phyloP scores from a whole-genome alignment of 2,113 vertebrate species.

The Rhinoptilus africanus region DNA sequence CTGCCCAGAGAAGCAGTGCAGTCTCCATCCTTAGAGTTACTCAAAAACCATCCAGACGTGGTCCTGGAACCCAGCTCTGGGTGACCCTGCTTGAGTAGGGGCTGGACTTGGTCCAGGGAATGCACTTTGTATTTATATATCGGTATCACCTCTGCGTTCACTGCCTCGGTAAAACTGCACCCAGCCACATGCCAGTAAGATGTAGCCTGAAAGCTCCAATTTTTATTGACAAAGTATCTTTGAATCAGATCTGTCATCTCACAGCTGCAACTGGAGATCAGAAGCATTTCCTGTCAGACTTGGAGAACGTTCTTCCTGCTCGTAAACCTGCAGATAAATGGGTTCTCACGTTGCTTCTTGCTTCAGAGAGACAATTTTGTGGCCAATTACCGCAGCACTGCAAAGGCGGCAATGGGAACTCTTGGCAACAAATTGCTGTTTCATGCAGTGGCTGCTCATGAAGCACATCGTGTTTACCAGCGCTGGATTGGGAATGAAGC shows the following conservation, averaged over 20 bases:
- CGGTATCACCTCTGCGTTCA: background rate
- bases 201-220: background rate
- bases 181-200: background rate
- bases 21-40: background rate
- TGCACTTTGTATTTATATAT: no score
- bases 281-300: background rate
- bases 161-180: background rate
- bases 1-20: background rate
- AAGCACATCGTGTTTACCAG: background rate
- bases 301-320: background rate
- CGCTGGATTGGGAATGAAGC: rapidly evolving
- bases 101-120: background rate
- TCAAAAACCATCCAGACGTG: rapidly evolving
- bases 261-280: background rate
- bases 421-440: background rate
- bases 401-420: background rate
- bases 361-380: background rate
- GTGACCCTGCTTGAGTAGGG: background rate
- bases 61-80: background rate
- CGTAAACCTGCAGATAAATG: background rate
- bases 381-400: background rate
- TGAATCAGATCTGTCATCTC: background rate
- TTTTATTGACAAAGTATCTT: background rate
- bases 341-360: background rate
- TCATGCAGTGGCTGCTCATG: background rate